phyloP scores from a whole-genome alignment of 1,140 invertebrate species.

The Zophobas morio region DNA sequence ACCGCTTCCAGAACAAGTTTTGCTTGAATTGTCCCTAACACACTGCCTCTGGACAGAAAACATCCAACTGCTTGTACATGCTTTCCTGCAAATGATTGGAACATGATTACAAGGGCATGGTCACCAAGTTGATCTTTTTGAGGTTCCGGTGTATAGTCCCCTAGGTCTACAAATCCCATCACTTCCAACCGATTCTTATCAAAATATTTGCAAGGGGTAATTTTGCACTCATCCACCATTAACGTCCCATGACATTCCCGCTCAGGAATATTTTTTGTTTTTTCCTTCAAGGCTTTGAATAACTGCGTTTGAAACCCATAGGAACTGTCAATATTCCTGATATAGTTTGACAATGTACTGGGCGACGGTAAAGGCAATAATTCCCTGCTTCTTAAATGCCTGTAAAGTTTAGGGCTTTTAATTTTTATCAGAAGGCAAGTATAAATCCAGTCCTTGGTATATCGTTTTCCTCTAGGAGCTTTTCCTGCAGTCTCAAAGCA shows the following conservation, averaged over 20 bases:
- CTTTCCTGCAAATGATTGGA: conserved; percentile 11
- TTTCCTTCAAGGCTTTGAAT: conserved; percentile 36
- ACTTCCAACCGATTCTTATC: conserved; percentile 50
- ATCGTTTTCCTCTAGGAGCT: neutral
- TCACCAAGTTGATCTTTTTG: conserved; percentile 12
- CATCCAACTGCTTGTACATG: neutral
- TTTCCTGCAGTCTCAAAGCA: neutral
- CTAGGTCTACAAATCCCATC: conserved; percentile 19
- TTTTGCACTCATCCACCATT: conserved; percentile 32
- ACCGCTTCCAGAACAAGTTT: too few species aligned
- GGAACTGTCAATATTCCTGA: conserved; percentile 23
- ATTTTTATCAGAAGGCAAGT: conserved; percentile 29
- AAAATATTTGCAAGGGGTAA: conserved; percentile 19
- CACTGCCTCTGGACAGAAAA: conserved; percentile 5
- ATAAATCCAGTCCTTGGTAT: conserved; percentile 32
- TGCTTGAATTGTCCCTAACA: too few species aligned
- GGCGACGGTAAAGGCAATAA: conserved; percentile 20
- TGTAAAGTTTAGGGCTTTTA: conserved; percentile 7
- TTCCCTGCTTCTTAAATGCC: conserved; percentile 16
- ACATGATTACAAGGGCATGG: conserved; percentile 26
- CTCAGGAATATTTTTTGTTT: conserved; percentile 21
- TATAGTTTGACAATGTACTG: conserved; percentile 21
- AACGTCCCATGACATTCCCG: conserved; percentile 10
- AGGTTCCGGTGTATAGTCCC: conserved; percentile 9
- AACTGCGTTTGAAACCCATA: conserved; percentile 41